Percentiles rank a stretch among this genome's conserved stretches.
phyloP scores from a whole-genome alignment of 2,797 vertebrate species.

The Leptatherina wallacei region DNA sequence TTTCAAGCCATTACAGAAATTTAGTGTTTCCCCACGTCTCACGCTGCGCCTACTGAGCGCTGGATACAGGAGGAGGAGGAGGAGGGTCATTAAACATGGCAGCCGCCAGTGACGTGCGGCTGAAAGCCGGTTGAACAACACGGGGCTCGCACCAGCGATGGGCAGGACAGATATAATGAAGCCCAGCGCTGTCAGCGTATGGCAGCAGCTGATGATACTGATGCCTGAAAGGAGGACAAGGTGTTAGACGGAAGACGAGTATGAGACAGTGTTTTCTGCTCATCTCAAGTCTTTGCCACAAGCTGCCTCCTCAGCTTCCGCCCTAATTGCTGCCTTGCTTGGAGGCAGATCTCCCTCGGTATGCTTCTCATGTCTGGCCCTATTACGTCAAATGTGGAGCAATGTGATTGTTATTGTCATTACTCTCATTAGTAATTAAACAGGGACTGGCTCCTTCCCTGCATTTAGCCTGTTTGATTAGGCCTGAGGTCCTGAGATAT shows the following conservation, averaged over 20 bases:
- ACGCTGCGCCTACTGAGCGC: conserved; percentile 62
- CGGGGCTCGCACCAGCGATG: conserved; percentile 37
- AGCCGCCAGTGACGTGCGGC: conserved; percentile 47
- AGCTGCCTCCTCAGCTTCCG: conserved; percentile 64
- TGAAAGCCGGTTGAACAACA: conserved; percentile 43
- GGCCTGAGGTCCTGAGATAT: conserved; percentile 69
- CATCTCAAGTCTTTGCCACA: conserved; percentile 50
- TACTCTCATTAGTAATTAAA: conserved; percentile 79
- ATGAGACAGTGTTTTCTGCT: conserved; percentile 53
- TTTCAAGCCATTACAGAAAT: conserved; percentile 80
- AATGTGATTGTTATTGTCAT: conserved; percentile 76
- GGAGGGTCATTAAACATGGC: conserved; percentile 76
- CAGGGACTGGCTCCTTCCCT: conserved; percentile 69
- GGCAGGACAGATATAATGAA: conserved; percentile 63
- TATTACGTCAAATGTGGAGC: conserved; percentile 69
- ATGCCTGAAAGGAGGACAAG: conserved; percentile 63
- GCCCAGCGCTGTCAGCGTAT: conserved; percentile 48
- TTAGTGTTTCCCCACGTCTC: conserved; percentile 74
- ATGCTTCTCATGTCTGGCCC: conserved; percentile 53
- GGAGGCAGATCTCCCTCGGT: conserved; percentile 67
- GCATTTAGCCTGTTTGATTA: conserved; percentile 64
- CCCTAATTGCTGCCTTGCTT: conserved; percentile 76
- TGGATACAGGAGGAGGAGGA: conserved; percentile 63
- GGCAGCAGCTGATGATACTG: conserved; percentile 58
- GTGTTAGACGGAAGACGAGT: conserved; percentile 48